Evolutionary conservation across 2,113 vertebrate species (phyloP), one percentile per base, ranked within the genome.

Genomic region (Leptodactylus fuscus): DNA sequence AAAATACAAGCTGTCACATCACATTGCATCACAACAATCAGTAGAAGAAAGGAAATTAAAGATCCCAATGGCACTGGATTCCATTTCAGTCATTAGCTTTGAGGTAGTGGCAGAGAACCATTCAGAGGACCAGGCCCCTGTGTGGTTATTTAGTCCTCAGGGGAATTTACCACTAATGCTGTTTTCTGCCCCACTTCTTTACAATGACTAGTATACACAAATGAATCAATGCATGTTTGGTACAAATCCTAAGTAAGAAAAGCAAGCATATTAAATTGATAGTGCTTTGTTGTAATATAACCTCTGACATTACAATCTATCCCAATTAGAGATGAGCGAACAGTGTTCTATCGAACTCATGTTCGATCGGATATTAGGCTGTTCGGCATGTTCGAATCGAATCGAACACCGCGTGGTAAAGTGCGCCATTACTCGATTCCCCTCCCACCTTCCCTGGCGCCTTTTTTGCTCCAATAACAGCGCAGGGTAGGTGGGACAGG

Each of bases 21-120:
- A 80, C 82, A 90, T 93, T 53, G 86, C 89, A 92, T 94, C 92
- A 94, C 87, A 88, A 89, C 83, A 87, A 92, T 88, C 91, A 88
- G 89, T 91, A 92, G 91, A 91, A 91, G 91, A 91, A 92, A 92
- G 90, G 93, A 95, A 95, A 96, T 94, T 94, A 94, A 94, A 94
- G 93, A 91, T 94, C 93, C 94, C 89, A 71, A 89, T 94, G 91
- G 94, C 91, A 84, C 90, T 89, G 90, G 93, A 94, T 92, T 90
- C 93, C 87, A 90, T 93, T 93, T 94, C 92, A 93, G 93, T 93
- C 92, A 93, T 92, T 93, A 94, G 91, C 89, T 92, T 86, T 82
- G 27, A 89, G 90, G 89, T 88, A 93, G 89, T 89, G 89, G 90
- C 82, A 87, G 90, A 88, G 78, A 85, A 90, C 90, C 93, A 95